These are phyloP conservation scores for Saimiri boliviensis DNA, from an alignment of 2,113 vertebrate species.

Conservation along the genomic window DNA sequence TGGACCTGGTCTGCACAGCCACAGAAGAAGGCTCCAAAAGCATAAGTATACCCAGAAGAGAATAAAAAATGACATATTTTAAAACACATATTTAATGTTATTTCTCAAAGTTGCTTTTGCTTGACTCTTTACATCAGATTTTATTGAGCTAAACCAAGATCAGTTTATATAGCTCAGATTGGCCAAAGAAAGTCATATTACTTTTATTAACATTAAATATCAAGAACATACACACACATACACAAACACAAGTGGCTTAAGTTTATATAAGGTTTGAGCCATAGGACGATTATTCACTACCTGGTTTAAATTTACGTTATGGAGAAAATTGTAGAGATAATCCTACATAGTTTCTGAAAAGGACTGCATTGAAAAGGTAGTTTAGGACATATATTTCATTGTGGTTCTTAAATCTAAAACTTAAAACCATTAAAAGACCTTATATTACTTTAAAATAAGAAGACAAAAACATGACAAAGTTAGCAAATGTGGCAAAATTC, in stretches of 20 bases:
- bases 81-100: neutral
- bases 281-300: neutral
- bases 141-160: neutral
- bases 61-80: neutral
- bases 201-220: neutral
- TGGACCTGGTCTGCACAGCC: neutral
- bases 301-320: neutral
- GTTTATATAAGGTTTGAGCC: neutral
- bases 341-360: neutral
- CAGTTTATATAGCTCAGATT: neutral
- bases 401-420: neutral
- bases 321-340: slow-evolving; percentile 8
- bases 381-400: neutral
- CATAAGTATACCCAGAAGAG: neutral
- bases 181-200: neutral
- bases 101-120: neutral
- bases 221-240: neutral
- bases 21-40: neutral
- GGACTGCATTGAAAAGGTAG: neutral
- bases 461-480: neutral
- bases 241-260: neutral
- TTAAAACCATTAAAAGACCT: neutral
- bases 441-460: neutral
- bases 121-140: neutral
- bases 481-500: neutral